Percentiles rank a stretch among this genome's conserved stretches.
Evolutionary conservation across 1,140 invertebrate genomes (phyloP).

Genomic region (Drosophila melanogaster): Release_6_plus_ISO1_MT NT_033777.3:31179001-31179500

Average conservation of each 20-base stretch:
- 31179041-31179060: constrained; percentile 36
- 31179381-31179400: too few species aligned
- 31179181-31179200: constrained; percentile 19
- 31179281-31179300: constrained; percentile 82
- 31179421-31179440: constrained; percentile 31
- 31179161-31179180: constrained; percentile 16
- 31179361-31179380: too few species aligned
- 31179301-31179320: constrained; percentile 46
- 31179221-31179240: constrained; percentile 62
- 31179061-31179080: constrained; percentile 2
- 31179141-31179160: constrained; percentile 15
- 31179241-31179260: constrained; percentile 84
- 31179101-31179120: constrained; percentile 53
- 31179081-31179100: constrained; percentile 42
- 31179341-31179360: constrained; percentile 4
- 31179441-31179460: constrained; percentile 77
- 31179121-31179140: constrained; percentile 4
- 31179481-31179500: constrained; percentile 59
- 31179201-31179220: constrained; percentile 25
- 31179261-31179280: constrained; percentile 81
- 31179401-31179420: not conserved
- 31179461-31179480: constrained; percentile 18
- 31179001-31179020: constrained; percentile 46
- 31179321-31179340: too few species aligned
- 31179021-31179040: constrained; percentile 58